A percentile compares a stretch with the other conserved stretches of the same genome.
Conservation (phyloP, 2,888 invertebrate genomes). For the Tillus elongatus region DNA sequence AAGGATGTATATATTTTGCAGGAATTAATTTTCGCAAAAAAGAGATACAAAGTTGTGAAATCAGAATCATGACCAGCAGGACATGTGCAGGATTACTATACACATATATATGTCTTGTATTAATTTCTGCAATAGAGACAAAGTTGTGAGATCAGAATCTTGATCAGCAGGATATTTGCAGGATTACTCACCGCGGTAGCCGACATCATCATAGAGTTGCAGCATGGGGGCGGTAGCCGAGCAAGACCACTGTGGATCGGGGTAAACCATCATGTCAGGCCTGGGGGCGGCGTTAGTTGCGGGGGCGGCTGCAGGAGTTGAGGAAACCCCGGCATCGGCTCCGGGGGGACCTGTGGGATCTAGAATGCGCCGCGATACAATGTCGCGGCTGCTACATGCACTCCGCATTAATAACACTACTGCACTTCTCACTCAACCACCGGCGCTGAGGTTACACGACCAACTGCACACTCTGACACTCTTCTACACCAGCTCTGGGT, state of each 20-base stretch:
- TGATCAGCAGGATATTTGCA: too few relatives aligned
- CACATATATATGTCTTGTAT: too few relatives aligned
- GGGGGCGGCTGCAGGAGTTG: constrained; percentile 25
- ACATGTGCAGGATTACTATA: too few relatives aligned
- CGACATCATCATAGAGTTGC: constrained; percentile 56
- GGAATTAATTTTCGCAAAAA: too few relatives aligned
- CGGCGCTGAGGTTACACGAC: constrained; percentile 16
- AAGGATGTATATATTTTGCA: too few relatives aligned
- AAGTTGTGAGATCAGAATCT: too few relatives aligned
- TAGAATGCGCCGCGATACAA: constrained; percentile 36
- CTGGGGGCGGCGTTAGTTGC: constrained; percentile 15
- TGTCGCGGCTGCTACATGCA: constrained; percentile 38
- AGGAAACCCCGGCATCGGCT: constrained; percentile 26
- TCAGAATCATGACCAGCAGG: too few relatives aligned
- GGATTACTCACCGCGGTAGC: constrained; percentile 54
- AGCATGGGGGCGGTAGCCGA: constrained; percentile 49
- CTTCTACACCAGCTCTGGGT: too few relatives aligned
- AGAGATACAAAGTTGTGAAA: too few relatives aligned
- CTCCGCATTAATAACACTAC: constrained; percentile 37
- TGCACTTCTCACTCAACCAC: constrained; percentile 22
- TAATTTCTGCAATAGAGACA: not conserved
- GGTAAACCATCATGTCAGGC: constrained; percentile 50
- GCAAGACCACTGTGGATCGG: constrained; percentile 51
- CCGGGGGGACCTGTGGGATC: constrained; percentile 28
- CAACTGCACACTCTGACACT: constrained; percentile 15